Base-by-base conservation (phyloP, 2,113 vertebrate species). In the Podilymbus podiceps region DNA sequence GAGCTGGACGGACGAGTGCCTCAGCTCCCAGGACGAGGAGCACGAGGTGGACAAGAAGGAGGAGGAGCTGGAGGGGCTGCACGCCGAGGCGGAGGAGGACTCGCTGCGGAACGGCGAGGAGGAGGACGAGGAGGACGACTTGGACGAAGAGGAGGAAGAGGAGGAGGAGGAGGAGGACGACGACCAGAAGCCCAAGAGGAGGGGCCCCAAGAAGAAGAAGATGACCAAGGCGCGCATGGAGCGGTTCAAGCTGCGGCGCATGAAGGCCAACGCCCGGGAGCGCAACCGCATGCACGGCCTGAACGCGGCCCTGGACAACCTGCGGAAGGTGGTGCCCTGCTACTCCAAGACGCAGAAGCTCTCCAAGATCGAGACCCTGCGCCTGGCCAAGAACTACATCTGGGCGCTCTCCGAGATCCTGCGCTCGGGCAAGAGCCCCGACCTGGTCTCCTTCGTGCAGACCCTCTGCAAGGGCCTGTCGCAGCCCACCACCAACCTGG, bases 271-370 rank as follows among this genome's bases (percentile, higher is more conserved):
- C 7, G 99, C 99, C 42, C 98, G 99, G 35, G 99, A 99, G 95
- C 98, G 99, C 81, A 99, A 99, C 97, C 99, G 99, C 91, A 99
- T 99, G 99, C 99, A 99, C 21, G 99, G 99, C 7, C 97, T 99
- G 76, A 99, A 99, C 33, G 99, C 99, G 3, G 99, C 99, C 27
- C 98, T 99, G 95, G 99, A 99, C 98, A 99, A 99, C 96, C 98
- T 99, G 97, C 98, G 99, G 89, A 99, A 99, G 94, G 99, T 99
- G n/a, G 99, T 99, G 42, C 99, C 99, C 58, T 99, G 99, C 95
- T 99, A 99, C 97, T 99, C 99, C 88, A 99, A 99, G 95, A 99
- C 99, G 3, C 99, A 99, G 97, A 99, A 99, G 97, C 98, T 99
- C 12, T 99, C 99, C 84, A 99, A 99, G 97, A 99, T 99, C 44